A percentile compares a stretch with the other conserved stretches of the same genome.
These are phyloP conservation scores for Mythimna pallens DNA, from an alignment of 2,888 invertebrate genomes.

Conservation along the genomic window DNA sequence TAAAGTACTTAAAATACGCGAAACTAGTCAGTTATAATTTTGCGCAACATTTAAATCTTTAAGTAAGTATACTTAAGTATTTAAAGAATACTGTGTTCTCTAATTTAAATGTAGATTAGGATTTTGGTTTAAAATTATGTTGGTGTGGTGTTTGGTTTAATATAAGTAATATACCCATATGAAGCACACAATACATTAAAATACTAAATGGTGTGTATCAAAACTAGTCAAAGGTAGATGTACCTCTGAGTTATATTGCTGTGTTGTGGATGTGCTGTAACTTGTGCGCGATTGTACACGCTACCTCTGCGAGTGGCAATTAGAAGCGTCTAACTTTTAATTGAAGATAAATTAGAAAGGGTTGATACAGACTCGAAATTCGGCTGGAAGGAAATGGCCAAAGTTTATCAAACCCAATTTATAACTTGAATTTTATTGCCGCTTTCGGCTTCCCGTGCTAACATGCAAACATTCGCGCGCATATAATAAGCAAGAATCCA, in stretches of 20 bases:
- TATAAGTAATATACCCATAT: slow-evolving; percentile 81
- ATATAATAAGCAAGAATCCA: slow-evolving; percentile 68
- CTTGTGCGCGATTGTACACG: slow-evolving; percentile 72
- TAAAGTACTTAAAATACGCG: slow-evolving; percentile 90
- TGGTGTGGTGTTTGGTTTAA: slow-evolving; percentile 89
- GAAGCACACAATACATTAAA: slow-evolving; percentile 80
- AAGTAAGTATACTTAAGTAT: slow-evolving; percentile 85
- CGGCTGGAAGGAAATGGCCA: slow-evolving; percentile 58
- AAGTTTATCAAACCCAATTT: slow-evolving; percentile 58
- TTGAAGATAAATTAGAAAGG: slow-evolving; percentile 57
- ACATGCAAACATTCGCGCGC: slow-evolving; percentile 63
- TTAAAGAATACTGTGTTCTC: slow-evolving; percentile 88
- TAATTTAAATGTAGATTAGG: slow-evolving; percentile 88
- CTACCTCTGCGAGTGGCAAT: slow-evolving; percentile 50
- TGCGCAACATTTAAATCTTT: slow-evolving; percentile 89
- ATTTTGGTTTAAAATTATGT: slow-evolving; percentile 88
- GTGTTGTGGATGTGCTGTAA: slow-evolving; percentile 71
- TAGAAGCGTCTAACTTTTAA: slow-evolving; percentile 53
- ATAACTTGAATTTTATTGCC: slow-evolving; percentile 51
- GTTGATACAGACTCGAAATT: slow-evolving; percentile 48
- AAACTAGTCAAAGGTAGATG: slow-evolving; percentile 87
- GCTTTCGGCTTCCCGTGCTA: slow-evolving; percentile 51
- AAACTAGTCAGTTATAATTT: slow-evolving; percentile 91
- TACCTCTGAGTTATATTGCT: slow-evolving; percentile 78
- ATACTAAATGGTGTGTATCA: slow-evolving; percentile 83